These are phyloP conservation scores for Thunnus maccoyii DNA, from an alignment of 2,113 vertebrate species.

Conservation along the genomic window DNA sequence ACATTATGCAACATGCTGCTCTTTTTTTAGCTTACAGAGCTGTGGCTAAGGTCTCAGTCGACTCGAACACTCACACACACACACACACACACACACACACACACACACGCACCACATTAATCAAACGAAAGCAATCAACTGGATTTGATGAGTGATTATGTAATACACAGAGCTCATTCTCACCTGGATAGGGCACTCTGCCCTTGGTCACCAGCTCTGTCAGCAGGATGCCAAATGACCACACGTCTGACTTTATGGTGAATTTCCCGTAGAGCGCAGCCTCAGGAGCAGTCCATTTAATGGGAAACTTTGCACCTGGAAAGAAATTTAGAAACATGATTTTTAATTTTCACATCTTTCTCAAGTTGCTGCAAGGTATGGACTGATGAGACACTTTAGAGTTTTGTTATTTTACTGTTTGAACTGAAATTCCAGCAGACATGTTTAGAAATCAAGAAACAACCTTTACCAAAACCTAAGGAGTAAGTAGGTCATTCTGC, in stretches of 20 bases:
- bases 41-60: not conserved
- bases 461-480: conserved; percentile 11
- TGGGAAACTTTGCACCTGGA: conserved; percentile 97
- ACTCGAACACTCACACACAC: not conserved
- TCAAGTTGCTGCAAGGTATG: not conserved
- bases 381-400: not conserved
- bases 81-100: too few relatives aligned
- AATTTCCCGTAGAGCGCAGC: conserved; percentile 97
- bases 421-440: conserved; percentile 2
- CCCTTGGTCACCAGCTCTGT: conserved; percentile 99
- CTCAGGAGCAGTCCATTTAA: conserved; percentile 99
- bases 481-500: conserved; percentile 57
- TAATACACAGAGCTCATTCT: conserved; percentile 54
- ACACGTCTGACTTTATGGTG: conserved; percentile 99
- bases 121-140: conserved; percentile 10
- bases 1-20: conserved; percentile 60
- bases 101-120: conserved; percentile 1
- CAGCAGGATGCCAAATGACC: conserved; percentile 99
- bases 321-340: conserved; percentile 34
- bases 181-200: conserved; percentile 98
- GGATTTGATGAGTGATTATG: conserved; percentile 11
- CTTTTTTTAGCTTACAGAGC: conserved; percentile 36
- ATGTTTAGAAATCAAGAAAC: not conserved
- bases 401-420: not conserved
- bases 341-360: not conserved